Conservation (phyloP, 2,797 vertebrate genomes). For the Sternotherus odoratus region DNA sequence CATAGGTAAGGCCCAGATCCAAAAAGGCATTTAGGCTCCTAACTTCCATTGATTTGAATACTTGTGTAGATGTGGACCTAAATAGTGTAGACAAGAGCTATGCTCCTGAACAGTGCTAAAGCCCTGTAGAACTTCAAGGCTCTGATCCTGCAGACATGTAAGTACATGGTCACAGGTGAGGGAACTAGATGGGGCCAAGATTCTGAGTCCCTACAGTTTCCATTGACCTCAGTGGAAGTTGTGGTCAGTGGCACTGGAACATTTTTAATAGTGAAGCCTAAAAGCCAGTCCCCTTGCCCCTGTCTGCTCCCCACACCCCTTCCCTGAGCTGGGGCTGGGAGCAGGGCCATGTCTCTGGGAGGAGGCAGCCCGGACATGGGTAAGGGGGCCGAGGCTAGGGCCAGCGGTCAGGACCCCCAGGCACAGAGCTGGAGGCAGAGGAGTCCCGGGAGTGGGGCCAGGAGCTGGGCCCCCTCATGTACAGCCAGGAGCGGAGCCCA, state of each 20-base stretch:
- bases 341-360: no score
- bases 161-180: not conserved
- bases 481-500: no score
- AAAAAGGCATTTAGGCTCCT: not conserved
- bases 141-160: not conserved
- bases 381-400: no score
- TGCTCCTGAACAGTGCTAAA: not conserved
- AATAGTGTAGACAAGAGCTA: not conserved
- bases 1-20: not conserved
- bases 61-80: not conserved
- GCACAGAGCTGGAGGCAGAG: no score
- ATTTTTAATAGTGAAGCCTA: no score
- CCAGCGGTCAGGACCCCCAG: no score
- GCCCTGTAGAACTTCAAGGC: not conserved
- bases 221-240: not conserved
- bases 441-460: no score
- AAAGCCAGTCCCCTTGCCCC: no score
- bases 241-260: not conserved
- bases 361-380: no score
- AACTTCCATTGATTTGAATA: not conserved
- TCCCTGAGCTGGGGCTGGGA: no score
- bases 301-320: fast-evolving
- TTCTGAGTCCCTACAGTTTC: not conserved
- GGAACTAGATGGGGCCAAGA: not conserved
- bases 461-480: no score